Evolutionary conservation across 2,888 invertebrate genomes (phyloP).

Genomic region (Tinea pellionella): DNA sequence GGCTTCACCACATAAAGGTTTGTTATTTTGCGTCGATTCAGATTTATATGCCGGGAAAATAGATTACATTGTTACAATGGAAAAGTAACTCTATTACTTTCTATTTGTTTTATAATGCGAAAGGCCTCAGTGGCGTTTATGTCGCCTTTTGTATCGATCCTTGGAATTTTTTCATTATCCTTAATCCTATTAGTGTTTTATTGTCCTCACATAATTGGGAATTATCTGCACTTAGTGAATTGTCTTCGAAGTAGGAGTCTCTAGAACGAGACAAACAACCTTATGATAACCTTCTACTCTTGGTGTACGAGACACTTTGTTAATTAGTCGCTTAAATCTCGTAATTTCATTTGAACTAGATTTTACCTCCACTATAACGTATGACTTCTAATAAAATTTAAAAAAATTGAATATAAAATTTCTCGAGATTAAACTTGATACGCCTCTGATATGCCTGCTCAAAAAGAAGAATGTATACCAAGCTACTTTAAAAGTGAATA

Average conservation of each 20-base stretch:
- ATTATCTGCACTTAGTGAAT: not conserved
- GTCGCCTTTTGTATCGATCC: no score
- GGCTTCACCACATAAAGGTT: conserved; percentile 48
- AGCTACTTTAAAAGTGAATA: no score
- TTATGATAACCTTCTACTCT: not conserved
- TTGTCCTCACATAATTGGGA: no score
- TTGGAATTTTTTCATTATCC: no score
- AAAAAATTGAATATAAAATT: not conserved
- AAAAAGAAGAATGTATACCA: no score
- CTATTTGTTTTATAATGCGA: not conserved
- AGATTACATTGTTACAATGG: not conserved
- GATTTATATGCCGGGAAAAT: not conserved
- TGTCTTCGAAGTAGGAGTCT: not conserved
- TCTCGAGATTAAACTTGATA: no score
- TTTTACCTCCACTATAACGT: not conserved
- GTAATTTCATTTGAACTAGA: not conserved
- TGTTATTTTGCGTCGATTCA: not conserved
- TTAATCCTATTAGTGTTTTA: no score
- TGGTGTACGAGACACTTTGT: not conserved
- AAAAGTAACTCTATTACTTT: not conserved
- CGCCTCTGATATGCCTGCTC: no score
- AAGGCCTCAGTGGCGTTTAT: not conserved
- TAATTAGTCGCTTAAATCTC: conserved; percentile 2
- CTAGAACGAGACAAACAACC: not conserved
- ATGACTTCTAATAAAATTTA: not conserved